Base-by-base conservation (phyloP, 2,888 invertebrate genomes). In the Sceliomorpha sp. region DNA sequence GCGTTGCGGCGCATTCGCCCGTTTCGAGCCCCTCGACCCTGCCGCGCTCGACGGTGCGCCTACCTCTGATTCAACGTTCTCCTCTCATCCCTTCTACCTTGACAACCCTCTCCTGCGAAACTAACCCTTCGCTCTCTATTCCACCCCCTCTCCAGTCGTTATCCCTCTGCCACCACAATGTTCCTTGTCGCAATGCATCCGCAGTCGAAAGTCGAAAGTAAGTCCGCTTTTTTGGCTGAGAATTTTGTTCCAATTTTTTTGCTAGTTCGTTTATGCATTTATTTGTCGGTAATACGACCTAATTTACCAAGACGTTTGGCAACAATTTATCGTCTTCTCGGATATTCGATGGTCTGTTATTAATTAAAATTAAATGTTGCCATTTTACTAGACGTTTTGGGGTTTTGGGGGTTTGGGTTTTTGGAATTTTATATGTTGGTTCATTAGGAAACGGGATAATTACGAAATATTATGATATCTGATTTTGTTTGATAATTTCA, bases 181-280 rank as follows among this genome's bases (percentile, higher is more conserved):
- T 69, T 74, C 76, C 73, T 81, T 86, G 86, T 85, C 86, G 86
- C 86, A 87, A 86, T 85, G 86, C 80, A 85, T 86, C 86, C 73
- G 86, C 86, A 86, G 86, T 83, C 78, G 75, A 76, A 79, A 80
- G 60, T 62, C 15, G 5, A 45, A 29, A 31, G n/a, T 45, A 39
- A 44, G 64, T 55, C 58, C 17, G 44, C 56, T 60, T 32, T n/a
- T 29, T 53, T 36, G 20, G 17, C 40, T 32, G 31, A 36, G 27
- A 55, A n/a, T 20, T 53, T 17, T 37, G 29, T 29, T 39, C 31
- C 17, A 8, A 48, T 48, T n/a, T n/a, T n/a, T n/a, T n/a, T n/a
- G n/a, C n/a, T n/a, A n/a, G n/a, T n/a, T n/a, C n/a, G n/a, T n/a
- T n/a, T n/a, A n/a, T n/a, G n/a, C n/a, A n/a, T n/a, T n/a, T n/a